phyloP scores from a whole-genome alignment of 92 coral and sea anemone genomes.

The Chrysogorgia sp. region DNA sequence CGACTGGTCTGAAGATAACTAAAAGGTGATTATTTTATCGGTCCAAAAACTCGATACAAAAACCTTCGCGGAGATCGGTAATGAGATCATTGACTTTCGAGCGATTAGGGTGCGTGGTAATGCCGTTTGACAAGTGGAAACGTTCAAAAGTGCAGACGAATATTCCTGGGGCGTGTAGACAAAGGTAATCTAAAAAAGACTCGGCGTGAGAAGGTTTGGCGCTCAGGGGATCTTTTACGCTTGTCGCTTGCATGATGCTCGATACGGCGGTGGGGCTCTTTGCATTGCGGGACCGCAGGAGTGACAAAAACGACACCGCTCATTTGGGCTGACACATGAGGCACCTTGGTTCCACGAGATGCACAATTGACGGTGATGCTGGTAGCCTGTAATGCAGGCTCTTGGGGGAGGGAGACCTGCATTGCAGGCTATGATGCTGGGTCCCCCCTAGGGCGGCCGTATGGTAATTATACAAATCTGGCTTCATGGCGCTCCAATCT shows the following conservation, averaged over 20 bases:
- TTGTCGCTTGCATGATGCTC: background rate
- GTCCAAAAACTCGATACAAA: slow-evolving; percentile 15
- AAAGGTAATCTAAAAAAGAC: background rate
- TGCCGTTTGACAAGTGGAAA: background rate
- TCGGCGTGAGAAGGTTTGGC: background rate
- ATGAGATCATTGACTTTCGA: slow-evolving; percentile 1
- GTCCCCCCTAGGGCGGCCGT: slow-evolving; percentile 1
- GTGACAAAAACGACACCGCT: slow-evolving; percentile 3
- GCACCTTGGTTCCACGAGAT: slow-evolving; percentile 22
- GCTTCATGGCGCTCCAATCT: slow-evolving; percentile 28
- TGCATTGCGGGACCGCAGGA: background rate
- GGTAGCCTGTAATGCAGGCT: too few relatives aligned
- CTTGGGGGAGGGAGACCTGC: too few relatives aligned
- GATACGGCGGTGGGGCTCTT: slow-evolving; percentile 3
- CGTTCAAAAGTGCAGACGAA: background rate
- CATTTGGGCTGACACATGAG: slow-evolving; percentile 5
- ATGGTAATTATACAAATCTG: slow-evolving; percentile 27
- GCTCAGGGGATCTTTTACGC: slow-evolving; percentile 5
- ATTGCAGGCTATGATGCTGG: too few relatives aligned
- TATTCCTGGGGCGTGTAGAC: background rate
- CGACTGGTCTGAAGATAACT: too few relatives aligned
- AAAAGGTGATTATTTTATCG: too few relatives aligned
- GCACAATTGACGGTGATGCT: background rate
- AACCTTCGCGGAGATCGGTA: background rate
- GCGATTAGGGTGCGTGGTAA: slow-evolving; percentile 2